A percentile compares a stretch with the other conserved stretches of the same genome.
phyloP scores from a whole-genome alignment of 2,797 vertebrate genomes.

The Hippopotamyrus pictus region DNA sequence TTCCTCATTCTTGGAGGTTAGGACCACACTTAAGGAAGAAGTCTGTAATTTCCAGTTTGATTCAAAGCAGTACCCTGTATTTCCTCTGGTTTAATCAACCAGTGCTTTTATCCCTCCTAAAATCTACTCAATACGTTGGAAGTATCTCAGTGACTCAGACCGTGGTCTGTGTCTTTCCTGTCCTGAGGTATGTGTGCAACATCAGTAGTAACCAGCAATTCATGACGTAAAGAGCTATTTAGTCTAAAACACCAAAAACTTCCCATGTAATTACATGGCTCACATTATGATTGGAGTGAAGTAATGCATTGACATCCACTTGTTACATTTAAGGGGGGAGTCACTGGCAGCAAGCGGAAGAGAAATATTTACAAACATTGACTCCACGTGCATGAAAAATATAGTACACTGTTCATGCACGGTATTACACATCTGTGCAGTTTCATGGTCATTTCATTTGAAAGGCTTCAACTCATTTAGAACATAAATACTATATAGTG shows the following conservation, averaged over 20 bases:
- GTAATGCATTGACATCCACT: conserved; percentile 60
- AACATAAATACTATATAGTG: neutral
- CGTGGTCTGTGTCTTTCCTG: conserved; percentile 32
- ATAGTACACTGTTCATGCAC: neutral
- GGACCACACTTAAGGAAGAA: neutral
- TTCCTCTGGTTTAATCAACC: conserved; percentile 17
- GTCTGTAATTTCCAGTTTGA: neutral
- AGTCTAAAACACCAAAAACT: conserved; percentile 42
- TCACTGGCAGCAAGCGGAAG: neutral
- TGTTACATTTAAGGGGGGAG: conserved; percentile 35
- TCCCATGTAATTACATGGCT: conserved; percentile 63
- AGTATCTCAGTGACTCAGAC: conserved; percentile 37
- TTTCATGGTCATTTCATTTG: neutral
- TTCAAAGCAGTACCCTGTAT: neutral
- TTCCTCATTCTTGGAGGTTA: neutral
- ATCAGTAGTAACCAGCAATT: conserved; percentile 50
- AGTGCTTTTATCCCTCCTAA: conserved; percentile 35
- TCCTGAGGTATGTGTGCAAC: conserved; percentile 20
- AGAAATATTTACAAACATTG: conserved; percentile 4
- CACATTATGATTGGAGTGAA: conserved; percentile 46
- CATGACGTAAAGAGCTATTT: conserved; percentile 51
- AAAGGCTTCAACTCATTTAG: neutral
- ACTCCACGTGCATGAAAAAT: neutral
- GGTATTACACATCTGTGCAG: neutral
- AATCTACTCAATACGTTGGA: conserved; percentile 35